phyloP scores from a whole-genome alignment of 2,113 vertebrate species.

The Ceyx melanurus region DNA sequence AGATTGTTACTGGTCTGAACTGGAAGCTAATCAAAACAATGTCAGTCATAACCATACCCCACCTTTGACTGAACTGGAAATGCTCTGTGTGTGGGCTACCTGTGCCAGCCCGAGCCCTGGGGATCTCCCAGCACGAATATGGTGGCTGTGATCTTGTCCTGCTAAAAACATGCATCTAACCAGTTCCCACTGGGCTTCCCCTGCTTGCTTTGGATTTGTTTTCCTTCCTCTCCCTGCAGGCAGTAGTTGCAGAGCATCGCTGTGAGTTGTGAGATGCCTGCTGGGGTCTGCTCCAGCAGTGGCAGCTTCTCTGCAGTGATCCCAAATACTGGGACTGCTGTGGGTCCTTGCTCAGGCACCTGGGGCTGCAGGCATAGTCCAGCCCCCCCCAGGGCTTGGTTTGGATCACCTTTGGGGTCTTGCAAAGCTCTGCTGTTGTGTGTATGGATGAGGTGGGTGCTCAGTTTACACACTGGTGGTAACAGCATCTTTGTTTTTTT shows the following conservation, averaged over 20 bases:
- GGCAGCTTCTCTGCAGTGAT: neutral
- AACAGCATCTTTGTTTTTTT: neutral
- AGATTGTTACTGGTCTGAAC: neutral
- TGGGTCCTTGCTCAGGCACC: neutral
- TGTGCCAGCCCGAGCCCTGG: neutral
- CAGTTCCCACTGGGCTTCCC: neutral
- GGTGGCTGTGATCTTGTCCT: neutral
- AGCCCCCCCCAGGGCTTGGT: neutral
- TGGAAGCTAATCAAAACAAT: neutral
- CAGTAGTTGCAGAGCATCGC: fast-evolving
- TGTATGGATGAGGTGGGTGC: neutral
- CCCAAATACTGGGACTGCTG: neutral
- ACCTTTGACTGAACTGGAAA: neutral
- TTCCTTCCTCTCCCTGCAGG: neutral
- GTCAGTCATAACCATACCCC: neutral
- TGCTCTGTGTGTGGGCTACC: neutral
- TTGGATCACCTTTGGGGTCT: neutral
- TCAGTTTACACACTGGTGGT: neutral
- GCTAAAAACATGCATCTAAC: neutral
- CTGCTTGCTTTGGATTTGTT: neutral
- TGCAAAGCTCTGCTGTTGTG: neutral
- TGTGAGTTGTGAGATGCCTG: neutral
- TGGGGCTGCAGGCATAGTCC: neutral
- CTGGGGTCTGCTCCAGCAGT: neutral
- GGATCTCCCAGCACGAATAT: fast-evolving